Percentiles rank a stretch among this genome's conserved stretches.
Conservation (phyloP, 2,888 invertebrate genomes). For the Agrochola circellaris region DNA sequence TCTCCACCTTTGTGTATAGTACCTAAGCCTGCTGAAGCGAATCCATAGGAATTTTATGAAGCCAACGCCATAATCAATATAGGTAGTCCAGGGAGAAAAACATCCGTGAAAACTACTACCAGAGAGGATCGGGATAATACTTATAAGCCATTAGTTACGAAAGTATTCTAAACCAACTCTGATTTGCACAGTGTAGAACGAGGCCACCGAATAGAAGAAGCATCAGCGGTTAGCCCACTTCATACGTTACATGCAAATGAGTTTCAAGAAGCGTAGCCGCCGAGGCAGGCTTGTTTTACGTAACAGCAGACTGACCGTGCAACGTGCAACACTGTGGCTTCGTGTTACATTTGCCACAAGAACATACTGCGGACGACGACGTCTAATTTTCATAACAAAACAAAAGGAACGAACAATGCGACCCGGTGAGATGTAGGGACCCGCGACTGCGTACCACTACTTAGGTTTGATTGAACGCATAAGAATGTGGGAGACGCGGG, state of each 20-base stretch:
- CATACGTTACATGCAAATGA: constrained; percentile 43
- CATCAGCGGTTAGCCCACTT: constrained; percentile 5
- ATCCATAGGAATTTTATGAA: not conserved
- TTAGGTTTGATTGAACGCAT: constrained; percentile 89
- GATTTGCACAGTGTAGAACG: not conserved
- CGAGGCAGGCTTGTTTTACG: constrained; percentile 18
- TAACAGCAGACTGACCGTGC: constrained; percentile 36
- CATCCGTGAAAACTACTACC: not conserved
- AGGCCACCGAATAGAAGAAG: not conserved
- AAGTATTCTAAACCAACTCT: not conserved
- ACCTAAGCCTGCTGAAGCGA: constrained; percentile 15
- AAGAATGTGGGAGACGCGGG: constrained; percentile 87
- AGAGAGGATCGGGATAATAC: not conserved
- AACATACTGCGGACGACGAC: constrained; percentile 67
- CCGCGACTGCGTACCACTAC: constrained; percentile 76
- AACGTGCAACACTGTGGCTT: constrained; percentile 51
- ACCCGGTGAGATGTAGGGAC: constrained; percentile 75
- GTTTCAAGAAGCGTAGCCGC: constrained; percentile 43
- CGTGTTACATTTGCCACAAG: constrained; percentile 66
- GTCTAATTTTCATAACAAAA: constrained; percentile 83
- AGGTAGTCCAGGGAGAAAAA: not conserved
- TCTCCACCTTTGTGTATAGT: constrained; percentile 24
- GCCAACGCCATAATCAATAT: not conserved
- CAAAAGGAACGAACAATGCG: constrained; percentile 82
- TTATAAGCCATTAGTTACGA: not conserved